Evolutionary conservation across 1,140 invertebrate species (phyloP).

Genomic region (Condylostylus longicornis): DNA sequence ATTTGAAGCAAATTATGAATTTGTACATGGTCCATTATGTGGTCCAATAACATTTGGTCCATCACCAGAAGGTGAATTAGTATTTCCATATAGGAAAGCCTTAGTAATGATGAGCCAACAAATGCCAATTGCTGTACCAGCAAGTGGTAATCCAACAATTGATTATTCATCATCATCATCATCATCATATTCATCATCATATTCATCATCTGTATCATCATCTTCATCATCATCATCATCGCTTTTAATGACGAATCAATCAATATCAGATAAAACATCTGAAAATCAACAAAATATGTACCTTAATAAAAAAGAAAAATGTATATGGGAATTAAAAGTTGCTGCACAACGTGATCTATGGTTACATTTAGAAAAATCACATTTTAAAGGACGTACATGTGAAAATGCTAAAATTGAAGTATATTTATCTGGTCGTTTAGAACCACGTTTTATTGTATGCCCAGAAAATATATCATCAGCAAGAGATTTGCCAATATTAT

Average conservation of each 20-base stretch:
- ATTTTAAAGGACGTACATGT: slow-evolving; percentile 63
- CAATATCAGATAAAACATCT: background rate
- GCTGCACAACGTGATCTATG: slow-evolving; percentile 66
- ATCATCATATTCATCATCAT: too few relatives aligned
- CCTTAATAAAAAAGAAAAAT: slow-evolving; percentile 56
- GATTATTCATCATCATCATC: too few relatives aligned
- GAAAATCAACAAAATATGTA: too few relatives aligned
- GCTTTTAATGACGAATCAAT: background rate
- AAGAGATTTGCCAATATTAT: slow-evolving; percentile 59
- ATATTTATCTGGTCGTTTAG: slow-evolving; percentile 48
- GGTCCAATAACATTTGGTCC: slow-evolving; percentile 63
- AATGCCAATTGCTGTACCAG: slow-evolving; percentile 17
- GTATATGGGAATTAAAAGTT: slow-evolving; percentile 74
- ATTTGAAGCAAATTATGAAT: slow-evolving; percentile 72
- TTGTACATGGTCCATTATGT: slow-evolving; percentile 73
- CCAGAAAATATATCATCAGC: slow-evolving; percentile 66
- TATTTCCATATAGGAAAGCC: slow-evolving; percentile 71
- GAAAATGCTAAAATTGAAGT: slow-evolving; percentile 73
- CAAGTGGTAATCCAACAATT: too few relatives aligned
- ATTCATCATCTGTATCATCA: too few relatives aligned
- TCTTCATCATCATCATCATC: too few relatives aligned
- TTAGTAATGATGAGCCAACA: slow-evolving; percentile 38
- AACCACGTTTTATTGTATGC: slow-evolving; percentile 61
- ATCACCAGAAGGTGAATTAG: slow-evolving; percentile 63
- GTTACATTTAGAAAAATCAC: slow-evolving; percentile 72